Evolutionary conservation across 2,797 vertebrate species (phyloP).

Genomic region (Balearica regulorum): DNA sequence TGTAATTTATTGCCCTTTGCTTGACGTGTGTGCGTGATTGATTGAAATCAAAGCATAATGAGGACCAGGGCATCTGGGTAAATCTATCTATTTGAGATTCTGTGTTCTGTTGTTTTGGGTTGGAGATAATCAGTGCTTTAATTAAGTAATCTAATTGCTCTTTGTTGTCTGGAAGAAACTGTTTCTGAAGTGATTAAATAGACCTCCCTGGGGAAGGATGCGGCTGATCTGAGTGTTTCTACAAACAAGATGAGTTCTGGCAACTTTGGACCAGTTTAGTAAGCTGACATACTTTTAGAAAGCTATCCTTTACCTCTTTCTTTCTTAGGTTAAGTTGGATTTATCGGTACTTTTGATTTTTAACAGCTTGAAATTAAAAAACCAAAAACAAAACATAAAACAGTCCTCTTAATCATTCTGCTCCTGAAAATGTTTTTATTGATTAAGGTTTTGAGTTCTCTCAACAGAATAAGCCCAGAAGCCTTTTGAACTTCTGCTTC

Average conservation of each 20-base stretch:
- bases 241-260: constrained; percentile 4
- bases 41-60: constrained; percentile 72
- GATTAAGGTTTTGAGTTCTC: background rate
- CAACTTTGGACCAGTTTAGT: background rate
- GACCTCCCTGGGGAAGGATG: constrained; percentile 38
- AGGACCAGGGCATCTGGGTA: constrained; percentile 59
- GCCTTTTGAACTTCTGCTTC: constrained; percentile 23
- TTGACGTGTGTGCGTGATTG: constrained; percentile 66
- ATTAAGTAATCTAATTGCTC: constrained; percentile 64
- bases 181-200: constrained; percentile 44
- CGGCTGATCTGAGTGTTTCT: background rate
- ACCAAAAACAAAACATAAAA: background rate
- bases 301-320: background rate
- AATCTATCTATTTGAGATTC: background rate
- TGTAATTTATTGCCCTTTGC: constrained; percentile 72
- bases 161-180: constrained; percentile 63
- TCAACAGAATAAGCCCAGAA: background rate
- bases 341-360: constrained; percentile 6
- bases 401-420: background rate
- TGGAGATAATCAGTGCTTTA: constrained; percentile 69
- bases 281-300: background rate
- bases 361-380: background rate
- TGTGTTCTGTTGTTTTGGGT: constrained; percentile 50
- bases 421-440: background rate
- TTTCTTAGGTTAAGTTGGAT: background rate